These are phyloP conservation scores for Rhabdomys pumilio DNA, from an alignment of 2,797 vertebrate species.

Conservation along the genomic window DNA sequence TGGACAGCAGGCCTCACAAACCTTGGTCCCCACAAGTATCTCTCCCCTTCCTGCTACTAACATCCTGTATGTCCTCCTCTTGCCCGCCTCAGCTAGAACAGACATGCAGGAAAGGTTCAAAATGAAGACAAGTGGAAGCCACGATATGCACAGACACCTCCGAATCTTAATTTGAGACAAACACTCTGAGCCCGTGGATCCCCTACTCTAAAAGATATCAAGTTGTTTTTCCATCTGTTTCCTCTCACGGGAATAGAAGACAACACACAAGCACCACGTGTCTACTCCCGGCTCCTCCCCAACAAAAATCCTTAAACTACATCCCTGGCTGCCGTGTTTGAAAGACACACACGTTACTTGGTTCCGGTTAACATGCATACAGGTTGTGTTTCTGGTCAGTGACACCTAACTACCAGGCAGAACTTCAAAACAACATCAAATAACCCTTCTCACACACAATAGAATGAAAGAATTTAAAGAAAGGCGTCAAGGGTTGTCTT, in stretches of 20 bases:
- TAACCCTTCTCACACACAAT: background rate
- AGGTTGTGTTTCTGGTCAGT: background rate
- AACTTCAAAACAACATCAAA: constrained; percentile 15
- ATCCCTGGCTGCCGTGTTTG: background rate
- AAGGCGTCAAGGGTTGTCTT: background rate
- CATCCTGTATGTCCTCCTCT: background rate
- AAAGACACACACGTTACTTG: background rate
- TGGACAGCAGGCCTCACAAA: background rate
- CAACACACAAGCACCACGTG: background rate
- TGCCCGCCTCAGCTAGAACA: background rate
- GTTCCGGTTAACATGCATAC: background rate
- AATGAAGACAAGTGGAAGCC: background rate
- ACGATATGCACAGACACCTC: background rate
- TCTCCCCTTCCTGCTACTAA: background rate
- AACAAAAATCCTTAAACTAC: background rate
- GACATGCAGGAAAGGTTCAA: background rate
- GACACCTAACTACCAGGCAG: background rate
- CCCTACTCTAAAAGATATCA: background rate
- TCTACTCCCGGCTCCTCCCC: background rate
- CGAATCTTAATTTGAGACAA: background rate
- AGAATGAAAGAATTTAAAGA: constrained; percentile 5
- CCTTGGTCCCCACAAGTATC: background rate
- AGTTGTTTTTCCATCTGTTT: background rate
- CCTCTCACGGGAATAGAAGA: background rate
- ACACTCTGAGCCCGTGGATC: background rate